Conservation (phyloP, 2,797 vertebrate genomes). For the Sebastes matsubarae region DNA sequence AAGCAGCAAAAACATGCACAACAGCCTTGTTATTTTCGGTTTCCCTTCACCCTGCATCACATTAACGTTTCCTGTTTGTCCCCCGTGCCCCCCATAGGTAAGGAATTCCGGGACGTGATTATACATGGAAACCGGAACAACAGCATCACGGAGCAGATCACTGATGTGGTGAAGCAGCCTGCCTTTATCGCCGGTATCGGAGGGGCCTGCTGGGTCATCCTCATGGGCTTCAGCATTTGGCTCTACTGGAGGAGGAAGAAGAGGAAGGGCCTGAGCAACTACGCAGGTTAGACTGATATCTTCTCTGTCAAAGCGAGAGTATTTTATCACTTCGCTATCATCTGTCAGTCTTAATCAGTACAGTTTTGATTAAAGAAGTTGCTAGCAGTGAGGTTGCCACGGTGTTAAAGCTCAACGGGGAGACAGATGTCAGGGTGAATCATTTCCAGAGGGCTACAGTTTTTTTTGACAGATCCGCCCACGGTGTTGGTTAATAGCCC, state of each 20-base stretch:
- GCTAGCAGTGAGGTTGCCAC: neutral
- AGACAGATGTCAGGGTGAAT: constrained; percentile 58
- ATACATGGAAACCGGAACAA: constrained; percentile 94
- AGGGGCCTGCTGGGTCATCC: constrained; percentile 98
- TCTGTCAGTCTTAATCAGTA: neutral
- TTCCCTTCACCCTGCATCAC: constrained; percentile 9
- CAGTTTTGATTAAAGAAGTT: constrained; percentile 20
- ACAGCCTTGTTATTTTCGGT: neutral
- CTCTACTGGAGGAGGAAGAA: constrained; percentile 99
- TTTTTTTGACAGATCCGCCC: constrained; percentile 69
- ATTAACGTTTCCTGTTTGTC: constrained; percentile 20
- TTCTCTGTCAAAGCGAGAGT: neutral
- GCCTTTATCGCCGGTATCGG: constrained; percentile 99
- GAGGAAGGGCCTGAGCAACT: constrained; percentile 99
- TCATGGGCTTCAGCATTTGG: constrained; percentile 99
- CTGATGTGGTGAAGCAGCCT: constrained; percentile 98
- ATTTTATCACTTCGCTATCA: neutral
- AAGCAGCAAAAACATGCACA: constrained; percentile 24
- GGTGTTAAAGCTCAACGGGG: constrained; percentile 43
- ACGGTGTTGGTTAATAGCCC: constrained; percentile 64
- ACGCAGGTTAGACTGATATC: constrained; percentile 88
- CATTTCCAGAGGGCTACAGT: constrained; percentile 39
- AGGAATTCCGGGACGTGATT: constrained; percentile 93
- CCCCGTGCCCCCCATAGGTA: constrained; percentile 81
- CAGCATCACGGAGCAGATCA: constrained; percentile 99